phyloP scores from a whole-genome alignment of 1,140 invertebrate species.

The Caerostris darwini region DNA sequence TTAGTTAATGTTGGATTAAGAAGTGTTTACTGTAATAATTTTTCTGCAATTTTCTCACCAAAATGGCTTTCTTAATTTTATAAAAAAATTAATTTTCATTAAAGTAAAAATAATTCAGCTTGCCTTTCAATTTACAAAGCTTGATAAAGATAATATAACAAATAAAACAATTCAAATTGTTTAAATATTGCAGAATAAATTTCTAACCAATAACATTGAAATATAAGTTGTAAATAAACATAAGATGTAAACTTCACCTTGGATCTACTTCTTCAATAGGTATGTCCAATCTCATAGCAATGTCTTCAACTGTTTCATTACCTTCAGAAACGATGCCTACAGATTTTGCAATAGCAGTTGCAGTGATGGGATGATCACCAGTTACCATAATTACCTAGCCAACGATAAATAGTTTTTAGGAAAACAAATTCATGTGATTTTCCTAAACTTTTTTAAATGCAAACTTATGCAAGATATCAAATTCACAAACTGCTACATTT shows the following conservation, averaged over 20 bases:
- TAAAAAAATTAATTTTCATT: too few species aligned
- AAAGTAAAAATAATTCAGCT: too few species aligned
- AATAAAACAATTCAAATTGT: too few species aligned
- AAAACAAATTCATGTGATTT: background rate
- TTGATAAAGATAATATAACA: too few species aligned
- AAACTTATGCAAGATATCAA: too few species aligned
- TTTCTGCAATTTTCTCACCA: too few species aligned
- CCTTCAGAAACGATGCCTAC: conserved; percentile 99
- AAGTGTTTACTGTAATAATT: too few species aligned
- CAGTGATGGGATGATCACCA: conserved; percentile 98
- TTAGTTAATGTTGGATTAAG: too few species aligned
- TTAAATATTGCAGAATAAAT: too few species aligned
- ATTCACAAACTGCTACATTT: background rate
- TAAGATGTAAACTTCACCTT: conserved; percentile 64
- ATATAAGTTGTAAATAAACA: background rate
- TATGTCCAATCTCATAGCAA: conserved; percentile 85
- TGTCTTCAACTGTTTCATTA: conserved; percentile 88
- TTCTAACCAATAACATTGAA: too few species aligned
- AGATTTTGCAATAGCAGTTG: conserved; percentile 99
- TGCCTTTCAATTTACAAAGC: too few species aligned
- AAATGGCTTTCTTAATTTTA: too few species aligned
- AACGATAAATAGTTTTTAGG: background rate
- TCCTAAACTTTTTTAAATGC: background rate
- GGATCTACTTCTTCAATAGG: conserved; percentile 83
- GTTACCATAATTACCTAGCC: conserved; percentile 85